Conservation (phyloP, 1,140 invertebrate species). For the Argopecten irradians region DNA sequence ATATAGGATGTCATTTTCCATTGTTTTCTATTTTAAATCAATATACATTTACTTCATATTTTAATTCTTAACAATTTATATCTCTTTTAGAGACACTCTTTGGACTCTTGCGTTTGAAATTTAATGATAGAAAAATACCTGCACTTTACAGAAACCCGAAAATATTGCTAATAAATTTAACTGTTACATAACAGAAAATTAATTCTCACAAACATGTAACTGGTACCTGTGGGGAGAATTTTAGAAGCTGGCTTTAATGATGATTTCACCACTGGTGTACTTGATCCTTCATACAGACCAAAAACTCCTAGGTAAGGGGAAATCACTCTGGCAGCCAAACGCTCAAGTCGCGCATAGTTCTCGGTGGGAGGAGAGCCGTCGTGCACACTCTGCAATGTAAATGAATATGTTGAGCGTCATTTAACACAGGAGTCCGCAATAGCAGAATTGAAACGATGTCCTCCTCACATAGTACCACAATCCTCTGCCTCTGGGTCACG, state of each 20-base stretch:
- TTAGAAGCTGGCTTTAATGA: conserved; percentile 50
- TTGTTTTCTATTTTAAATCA: too few relatives aligned
- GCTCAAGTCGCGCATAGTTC: conserved; percentile 60
- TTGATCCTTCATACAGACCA: conserved; percentile 62
- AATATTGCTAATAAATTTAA: neutral
- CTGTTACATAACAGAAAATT: neutral
- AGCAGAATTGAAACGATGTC: too few relatives aligned
- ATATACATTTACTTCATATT: too few relatives aligned
- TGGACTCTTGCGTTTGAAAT: neutral
- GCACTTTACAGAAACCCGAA: neutral
- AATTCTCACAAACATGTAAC: neutral
- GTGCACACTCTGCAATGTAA: conserved; percentile 55
- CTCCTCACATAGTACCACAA: too few relatives aligned
- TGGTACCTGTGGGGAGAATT: conserved; percentile 28
- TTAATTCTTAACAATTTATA: too few relatives aligned
- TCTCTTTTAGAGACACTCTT: too few relatives aligned
- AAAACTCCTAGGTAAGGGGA: conserved; percentile 64
- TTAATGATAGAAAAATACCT: neutral
- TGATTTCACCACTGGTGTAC: conserved; percentile 56
- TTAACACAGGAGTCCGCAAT: too few relatives aligned
- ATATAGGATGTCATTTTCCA: too few relatives aligned
- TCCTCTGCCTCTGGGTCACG: too few relatives aligned
- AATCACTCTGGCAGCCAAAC: conserved; percentile 61
- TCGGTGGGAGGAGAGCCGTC: conserved; percentile 61
- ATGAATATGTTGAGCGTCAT: neutral